Percentiles rank a stretch among this genome's conserved stretches.
Conservation (phyloP, 2,113 vertebrate genomes). For the Agelaius phoeniceus region DNA sequence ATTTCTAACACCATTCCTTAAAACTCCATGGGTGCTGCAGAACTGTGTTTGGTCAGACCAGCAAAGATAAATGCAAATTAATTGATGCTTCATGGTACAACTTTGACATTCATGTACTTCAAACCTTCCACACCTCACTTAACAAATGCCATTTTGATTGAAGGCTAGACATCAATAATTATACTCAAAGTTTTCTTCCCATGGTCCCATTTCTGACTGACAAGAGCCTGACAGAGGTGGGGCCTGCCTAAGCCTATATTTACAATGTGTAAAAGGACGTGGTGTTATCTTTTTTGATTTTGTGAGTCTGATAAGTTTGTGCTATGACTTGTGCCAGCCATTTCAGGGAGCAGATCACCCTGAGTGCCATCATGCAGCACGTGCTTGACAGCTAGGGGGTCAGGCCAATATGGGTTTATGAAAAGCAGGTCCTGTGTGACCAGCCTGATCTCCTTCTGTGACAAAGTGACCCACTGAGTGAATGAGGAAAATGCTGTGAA, state of each 20-base stretch:
- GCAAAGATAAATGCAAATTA: no score
- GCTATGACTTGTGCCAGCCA: not conserved
- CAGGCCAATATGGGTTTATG: not conserved
- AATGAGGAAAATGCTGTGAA: not conserved
- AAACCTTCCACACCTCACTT: not conserved
- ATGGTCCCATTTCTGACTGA: not conserved
- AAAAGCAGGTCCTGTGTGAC: not conserved
- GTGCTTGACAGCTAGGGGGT: not conserved
- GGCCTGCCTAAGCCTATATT: not conserved
- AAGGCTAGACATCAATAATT: not conserved
- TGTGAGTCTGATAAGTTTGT: not conserved
- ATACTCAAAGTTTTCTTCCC: not conserved
- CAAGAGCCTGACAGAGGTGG: not conserved
- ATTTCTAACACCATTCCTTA: not conserved
- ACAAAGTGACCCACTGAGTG: not conserved
- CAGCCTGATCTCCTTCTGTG: not conserved
- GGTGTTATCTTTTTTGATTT: not conserved
- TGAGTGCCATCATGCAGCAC: rapidly evolving
- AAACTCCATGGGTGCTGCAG: not conserved
- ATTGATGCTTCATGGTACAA: not conserved
- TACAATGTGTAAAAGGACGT: not conserved
- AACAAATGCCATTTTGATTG: not conserved
- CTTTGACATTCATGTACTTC: not conserved
- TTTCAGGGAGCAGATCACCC: not conserved
- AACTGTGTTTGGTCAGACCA: not conserved